Conservation (phyloP, 2,113 vertebrate species). For the Tragulus kanchil region DNA sequence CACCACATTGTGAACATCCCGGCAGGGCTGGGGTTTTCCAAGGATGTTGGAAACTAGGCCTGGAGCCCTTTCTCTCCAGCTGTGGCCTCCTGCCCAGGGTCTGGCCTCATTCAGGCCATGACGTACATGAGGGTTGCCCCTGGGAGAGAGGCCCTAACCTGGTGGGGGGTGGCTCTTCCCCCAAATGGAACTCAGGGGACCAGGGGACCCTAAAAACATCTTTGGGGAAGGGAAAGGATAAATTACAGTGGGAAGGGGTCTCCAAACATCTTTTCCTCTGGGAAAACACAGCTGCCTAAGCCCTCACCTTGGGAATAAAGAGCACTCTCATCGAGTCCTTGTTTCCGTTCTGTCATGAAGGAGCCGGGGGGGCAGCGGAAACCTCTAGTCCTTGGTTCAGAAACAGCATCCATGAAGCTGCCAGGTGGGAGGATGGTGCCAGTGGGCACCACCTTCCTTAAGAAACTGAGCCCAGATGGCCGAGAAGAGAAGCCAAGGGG, state of each 20-base stretch:
- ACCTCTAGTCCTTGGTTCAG: constrained; percentile 38
- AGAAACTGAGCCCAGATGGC: not conserved
- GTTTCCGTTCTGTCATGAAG: not conserved
- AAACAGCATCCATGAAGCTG: constrained; percentile 48
- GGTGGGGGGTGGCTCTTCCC: not conserved
- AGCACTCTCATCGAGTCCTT: not conserved
- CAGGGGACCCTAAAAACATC: not conserved
- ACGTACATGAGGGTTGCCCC: not conserved
- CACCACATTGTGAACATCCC: not conserved
- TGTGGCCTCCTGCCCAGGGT: not conserved
- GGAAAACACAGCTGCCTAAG: constrained; percentile 54
- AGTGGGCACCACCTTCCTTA: not conserved
- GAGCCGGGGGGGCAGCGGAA: not conserved
- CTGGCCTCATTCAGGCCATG: not conserved
- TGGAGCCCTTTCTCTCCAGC: not conserved
- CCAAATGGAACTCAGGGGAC: not conserved
- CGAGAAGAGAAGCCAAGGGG: not conserved
- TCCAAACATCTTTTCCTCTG: not conserved
- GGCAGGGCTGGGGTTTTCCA: not conserved
- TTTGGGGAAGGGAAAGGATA: not conserved
- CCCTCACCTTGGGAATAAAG: constrained; percentile 47
- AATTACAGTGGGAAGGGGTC: not conserved
- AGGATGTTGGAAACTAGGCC: not conserved
- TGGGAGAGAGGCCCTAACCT: not conserved
- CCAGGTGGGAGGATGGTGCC: not conserved